phyloP scores from a whole-genome alignment of 2,113 vertebrate species.

The Pelecanus crispus region DNA sequence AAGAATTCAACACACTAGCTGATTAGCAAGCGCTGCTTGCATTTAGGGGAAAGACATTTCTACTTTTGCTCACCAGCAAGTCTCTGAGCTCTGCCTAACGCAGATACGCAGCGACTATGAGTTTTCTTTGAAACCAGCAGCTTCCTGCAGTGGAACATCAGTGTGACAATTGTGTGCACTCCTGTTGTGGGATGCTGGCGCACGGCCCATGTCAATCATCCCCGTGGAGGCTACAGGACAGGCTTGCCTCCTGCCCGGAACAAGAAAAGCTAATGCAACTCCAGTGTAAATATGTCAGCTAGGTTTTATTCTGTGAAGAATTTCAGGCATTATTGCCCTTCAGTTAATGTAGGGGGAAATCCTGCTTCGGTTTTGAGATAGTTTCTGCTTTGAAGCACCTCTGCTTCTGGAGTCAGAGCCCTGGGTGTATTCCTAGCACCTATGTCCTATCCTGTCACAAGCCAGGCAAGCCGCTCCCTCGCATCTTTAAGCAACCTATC shows the following conservation, averaged over 20 bases:
- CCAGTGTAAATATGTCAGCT: background rate
- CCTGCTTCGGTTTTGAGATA: background rate
- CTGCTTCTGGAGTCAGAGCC: background rate
- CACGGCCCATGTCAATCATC: accelerated
- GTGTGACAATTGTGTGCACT: background rate
- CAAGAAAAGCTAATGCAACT: background rate
- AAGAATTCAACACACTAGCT: background rate
- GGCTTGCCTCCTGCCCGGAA: background rate
- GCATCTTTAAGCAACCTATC: background rate
- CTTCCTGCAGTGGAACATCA: background rate
- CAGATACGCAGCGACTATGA: background rate
- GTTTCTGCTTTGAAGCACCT: background rate
- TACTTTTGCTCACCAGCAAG: background rate
- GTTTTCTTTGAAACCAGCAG: background rate
- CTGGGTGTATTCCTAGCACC: background rate
- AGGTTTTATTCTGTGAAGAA: background rate
- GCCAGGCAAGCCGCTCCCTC: background rate
- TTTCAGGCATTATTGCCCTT: background rate
- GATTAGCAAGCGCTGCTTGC: background rate
- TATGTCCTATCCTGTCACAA: background rate
- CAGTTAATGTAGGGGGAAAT: background rate
- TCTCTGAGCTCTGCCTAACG: background rate
- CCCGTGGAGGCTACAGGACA: background rate
- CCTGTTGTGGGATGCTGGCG: background rate
- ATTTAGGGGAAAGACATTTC: background rate